Percentiles rank a stretch among this genome's conserved stretches.
These are phyloP conservation scores for Ooceraea biroi DNA, from an alignment of 1,140 invertebrate genomes.

Conservation along the genomic window DNA sequence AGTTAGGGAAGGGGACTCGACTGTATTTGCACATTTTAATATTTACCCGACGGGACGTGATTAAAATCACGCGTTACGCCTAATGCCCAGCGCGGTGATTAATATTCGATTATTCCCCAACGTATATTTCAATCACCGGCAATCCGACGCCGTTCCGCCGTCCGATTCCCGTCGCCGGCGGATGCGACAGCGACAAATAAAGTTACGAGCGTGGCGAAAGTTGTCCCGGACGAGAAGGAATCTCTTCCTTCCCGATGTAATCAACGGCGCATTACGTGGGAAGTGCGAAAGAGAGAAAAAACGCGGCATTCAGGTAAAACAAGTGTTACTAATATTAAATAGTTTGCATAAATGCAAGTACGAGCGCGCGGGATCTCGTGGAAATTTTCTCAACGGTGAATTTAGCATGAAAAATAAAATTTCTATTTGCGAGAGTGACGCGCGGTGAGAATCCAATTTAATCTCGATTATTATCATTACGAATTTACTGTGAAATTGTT, in stretches of 20 bases:
- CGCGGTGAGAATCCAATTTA: neutral
- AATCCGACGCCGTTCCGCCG: no score
- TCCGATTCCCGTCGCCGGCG: no score
- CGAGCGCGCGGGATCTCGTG: neutral
- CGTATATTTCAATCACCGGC: conserved; percentile 44
- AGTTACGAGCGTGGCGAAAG: neutral
- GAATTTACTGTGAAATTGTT: neutral
- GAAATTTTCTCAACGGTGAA: conserved; percentile 17
- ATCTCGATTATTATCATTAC: conserved; percentile 8
- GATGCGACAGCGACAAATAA: no score
- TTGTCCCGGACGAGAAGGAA: conserved; percentile 14
- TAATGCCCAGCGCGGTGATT: conserved; percentile 33
- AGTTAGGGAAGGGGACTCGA: neutral
- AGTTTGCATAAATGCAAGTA: conserved; percentile 52
- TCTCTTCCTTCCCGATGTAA: conserved; percentile 38
- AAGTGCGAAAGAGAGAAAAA: conserved; percentile 41
- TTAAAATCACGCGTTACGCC: conserved; percentile 32
- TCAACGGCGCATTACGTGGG: conserved; percentile 45
- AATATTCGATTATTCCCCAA: conserved; percentile 53
- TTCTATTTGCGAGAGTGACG: conserved; percentile 4
- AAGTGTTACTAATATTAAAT: conserved; percentile 59
- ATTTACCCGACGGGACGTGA: conserved; percentile 38
- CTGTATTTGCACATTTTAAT: conserved; percentile 58
- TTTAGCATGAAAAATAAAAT: conserved; percentile 5
- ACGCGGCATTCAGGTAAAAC: conserved; percentile 27